phyloP scores from a whole-genome alignment of 2,797 vertebrate species.

The Rhynchonycteris naso region DNA sequence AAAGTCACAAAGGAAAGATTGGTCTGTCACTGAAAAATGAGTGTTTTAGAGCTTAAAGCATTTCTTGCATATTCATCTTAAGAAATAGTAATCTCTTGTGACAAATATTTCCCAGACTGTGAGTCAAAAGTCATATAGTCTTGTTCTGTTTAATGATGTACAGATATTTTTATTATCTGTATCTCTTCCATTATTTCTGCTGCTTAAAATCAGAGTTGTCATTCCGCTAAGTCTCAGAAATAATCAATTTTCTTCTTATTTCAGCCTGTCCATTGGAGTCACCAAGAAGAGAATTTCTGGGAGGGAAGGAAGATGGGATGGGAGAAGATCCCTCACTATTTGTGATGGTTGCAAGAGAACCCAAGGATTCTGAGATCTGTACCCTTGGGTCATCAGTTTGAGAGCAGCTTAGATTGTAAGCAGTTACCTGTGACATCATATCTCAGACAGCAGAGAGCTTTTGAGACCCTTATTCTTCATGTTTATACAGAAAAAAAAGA shows the following conservation, averaged over 20 bases:
- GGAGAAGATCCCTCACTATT: neutral
- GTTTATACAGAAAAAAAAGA: neutral
- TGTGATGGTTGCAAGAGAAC: neutral
- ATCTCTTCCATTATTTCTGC: neutral
- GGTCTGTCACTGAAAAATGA: neutral
- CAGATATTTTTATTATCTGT: neutral
- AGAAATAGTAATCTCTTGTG: neutral
- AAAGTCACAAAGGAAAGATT: neutral
- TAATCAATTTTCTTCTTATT: constrained; percentile 42
- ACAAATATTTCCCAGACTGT: neutral
- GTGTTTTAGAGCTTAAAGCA: neutral
- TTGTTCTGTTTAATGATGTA: neutral
- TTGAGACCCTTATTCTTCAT: neutral
- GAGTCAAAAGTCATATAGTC: neutral
- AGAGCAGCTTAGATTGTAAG: neutral
- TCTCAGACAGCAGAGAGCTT: neutral
- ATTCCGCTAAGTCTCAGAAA: neutral
- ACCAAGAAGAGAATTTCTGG: neutral
- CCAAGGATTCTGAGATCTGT: neutral
- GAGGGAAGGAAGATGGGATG: constrained; percentile 20
- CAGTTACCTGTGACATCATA: neutral
- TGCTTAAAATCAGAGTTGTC: neutral
- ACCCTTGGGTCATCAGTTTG: neutral
- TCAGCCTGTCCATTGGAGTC: constrained; percentile 7
- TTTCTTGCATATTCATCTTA: neutral